Conservation (phyloP, 1,140 invertebrate genomes). For the Ceratoteleas bidentatus region DNA sequence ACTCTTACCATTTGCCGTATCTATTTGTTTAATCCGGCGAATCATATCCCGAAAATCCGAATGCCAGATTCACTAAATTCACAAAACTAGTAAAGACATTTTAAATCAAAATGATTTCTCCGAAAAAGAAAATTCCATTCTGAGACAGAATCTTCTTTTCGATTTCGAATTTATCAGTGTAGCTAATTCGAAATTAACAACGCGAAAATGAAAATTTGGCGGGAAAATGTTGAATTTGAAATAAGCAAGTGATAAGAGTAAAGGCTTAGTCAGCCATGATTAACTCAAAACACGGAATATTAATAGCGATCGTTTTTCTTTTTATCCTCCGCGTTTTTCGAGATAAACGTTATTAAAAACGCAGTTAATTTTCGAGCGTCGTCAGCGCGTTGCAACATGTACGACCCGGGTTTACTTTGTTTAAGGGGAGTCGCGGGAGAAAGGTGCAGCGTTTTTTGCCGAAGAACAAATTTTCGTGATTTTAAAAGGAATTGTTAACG, state of each 20-base stretch:
- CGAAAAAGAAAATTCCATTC: too few relatives aligned
- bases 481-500: neutral
- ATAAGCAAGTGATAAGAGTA: slow-evolving; percentile 27
- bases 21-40: too few relatives aligned
- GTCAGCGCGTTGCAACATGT: slow-evolving; percentile 39
- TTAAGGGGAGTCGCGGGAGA: neutral
- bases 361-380: slow-evolving; percentile 36
- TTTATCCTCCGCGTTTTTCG: slow-evolving; percentile 41
- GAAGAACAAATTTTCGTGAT: neutral
- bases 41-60: too few relatives aligned
- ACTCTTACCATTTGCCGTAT: neutral
- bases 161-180: too few relatives aligned
- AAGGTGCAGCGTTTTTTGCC: neutral
- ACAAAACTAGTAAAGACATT: too few relatives aligned
- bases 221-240: too few relatives aligned
- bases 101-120: too few relatives aligned
- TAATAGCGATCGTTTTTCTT: slow-evolving; percentile 33
- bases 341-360: slow-evolving; percentile 50
- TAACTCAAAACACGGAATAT: slow-evolving; percentile 28
- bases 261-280: slow-evolving; percentile 23
- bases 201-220: too few relatives aligned
- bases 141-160: too few relatives aligned
- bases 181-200: too few relatives aligned
- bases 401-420: slow-evolving; percentile 21
- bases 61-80: too few relatives aligned